Conservation (phyloP, 1,140 invertebrate genomes). For the Phocides pigmalion region DNA sequence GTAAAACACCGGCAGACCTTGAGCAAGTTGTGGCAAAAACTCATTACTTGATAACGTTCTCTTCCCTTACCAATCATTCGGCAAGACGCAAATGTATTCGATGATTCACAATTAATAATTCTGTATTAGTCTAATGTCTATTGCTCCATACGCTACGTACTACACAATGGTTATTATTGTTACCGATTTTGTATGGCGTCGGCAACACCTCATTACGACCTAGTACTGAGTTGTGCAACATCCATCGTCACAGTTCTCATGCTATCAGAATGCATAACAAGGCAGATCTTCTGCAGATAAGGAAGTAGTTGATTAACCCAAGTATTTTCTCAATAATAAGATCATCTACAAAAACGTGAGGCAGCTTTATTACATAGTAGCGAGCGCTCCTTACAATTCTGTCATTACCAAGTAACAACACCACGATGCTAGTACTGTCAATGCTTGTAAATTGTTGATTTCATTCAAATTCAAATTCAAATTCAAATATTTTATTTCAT, state of each 20-base stretch:
- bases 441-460: constrained; percentile 9
- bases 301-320: constrained; percentile 52
- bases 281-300: constrained; percentile 61
- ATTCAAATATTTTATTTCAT: too few relatives aligned
- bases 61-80: constrained; percentile 39
- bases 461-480: too few relatives aligned
- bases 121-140: constrained; percentile 27
- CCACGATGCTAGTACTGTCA: constrained; percentile 28
- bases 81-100: constrained; percentile 18
- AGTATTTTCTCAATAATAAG: constrained; percentile 65
- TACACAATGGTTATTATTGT: constrained; percentile 27
- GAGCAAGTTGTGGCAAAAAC: constrained; percentile 45
- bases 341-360: constrained; percentile 74
- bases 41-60: constrained; percentile 48
- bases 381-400: constrained; percentile 53
- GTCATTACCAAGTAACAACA: constrained; percentile 64
- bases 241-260: constrained; percentile 62
- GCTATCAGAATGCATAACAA: constrained; percentile 67
- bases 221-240: constrained; percentile 55
- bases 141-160: constrained; percentile 35
- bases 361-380: constrained; percentile 47
- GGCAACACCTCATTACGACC: constrained; percentile 18
- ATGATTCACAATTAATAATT: constrained; percentile 27
- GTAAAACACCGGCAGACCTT: constrained; percentile 44
- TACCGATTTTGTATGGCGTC: constrained; percentile 27